These are phyloP conservation scores for Numenius phaeopus DNA, from an alignment of 2,797 vertebrate species.

Conservation along the genomic window DNA sequence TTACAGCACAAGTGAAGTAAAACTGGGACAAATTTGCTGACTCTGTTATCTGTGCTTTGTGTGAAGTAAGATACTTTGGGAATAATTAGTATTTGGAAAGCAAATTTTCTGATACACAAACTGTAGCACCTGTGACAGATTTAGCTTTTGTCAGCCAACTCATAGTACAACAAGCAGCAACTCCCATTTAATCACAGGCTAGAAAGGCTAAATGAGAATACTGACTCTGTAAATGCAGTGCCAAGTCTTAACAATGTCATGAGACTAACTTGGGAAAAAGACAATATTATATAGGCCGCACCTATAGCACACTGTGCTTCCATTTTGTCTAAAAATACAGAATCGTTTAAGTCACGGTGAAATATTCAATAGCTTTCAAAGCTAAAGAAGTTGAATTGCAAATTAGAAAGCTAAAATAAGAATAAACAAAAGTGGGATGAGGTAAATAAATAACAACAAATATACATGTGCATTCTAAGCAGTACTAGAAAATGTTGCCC, in stretches of 20 bases:
- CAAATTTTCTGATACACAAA: conserved; percentile 76
- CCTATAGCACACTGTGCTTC: background rate
- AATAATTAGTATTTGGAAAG: conserved; percentile 75
- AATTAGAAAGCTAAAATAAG: conserved; percentile 40
- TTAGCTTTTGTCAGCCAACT: conserved; percentile 64
- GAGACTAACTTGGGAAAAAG: conserved; percentile 44
- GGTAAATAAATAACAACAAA: conserved; percentile 42
- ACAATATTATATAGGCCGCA: background rate
- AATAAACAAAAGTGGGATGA: conserved; percentile 23
- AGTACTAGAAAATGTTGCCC: background rate
- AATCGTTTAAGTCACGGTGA: background rate
- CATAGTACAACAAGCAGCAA: conserved; percentile 46
- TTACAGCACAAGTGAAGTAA: conserved; percentile 57
- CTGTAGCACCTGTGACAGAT: conserved; percentile 72
- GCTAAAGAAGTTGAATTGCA: conserved; percentile 17
- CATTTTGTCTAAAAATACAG: conserved; percentile 47
- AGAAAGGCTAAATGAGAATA: conserved; percentile 42
- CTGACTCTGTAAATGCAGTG: conserved; percentile 53
- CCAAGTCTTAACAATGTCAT: conserved; percentile 39
- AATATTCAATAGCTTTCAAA: conserved; percentile 33
- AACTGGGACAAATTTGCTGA: conserved; percentile 61
- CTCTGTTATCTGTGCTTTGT: conserved; percentile 54
- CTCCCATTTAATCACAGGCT: conserved; percentile 71
- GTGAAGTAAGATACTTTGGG: conserved; percentile 55
- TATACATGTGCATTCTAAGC: background rate